Conservation (phyloP, 2,113 vertebrate species). For the Lichenostomus cassidix region DNA sequence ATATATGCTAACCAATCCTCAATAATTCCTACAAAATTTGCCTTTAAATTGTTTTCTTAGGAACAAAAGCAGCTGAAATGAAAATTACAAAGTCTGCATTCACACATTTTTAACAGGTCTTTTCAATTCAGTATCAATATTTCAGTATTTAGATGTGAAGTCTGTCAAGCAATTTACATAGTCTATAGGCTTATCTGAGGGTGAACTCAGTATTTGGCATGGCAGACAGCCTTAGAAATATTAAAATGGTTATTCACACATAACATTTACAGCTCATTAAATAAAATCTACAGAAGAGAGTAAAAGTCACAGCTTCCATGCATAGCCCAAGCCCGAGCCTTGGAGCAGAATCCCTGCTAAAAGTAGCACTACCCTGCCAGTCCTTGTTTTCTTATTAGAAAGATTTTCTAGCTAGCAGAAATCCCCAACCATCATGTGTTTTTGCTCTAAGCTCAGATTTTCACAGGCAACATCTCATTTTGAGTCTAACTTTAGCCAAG, state of each 20-base stretch:
- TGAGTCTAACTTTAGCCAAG: constrained; percentile 33
- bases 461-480: constrained; percentile 12
- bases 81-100: neutral
- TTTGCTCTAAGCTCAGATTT: constrained; percentile 30
- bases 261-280: constrained; percentile 22
- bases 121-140: neutral
- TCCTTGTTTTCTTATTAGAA: constrained; percentile 15
- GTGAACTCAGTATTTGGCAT: neutral
- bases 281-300: neutral
- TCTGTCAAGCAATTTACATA: neutral
- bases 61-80: neutral
- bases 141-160: neutral
- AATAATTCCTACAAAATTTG: neutral
- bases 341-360: constrained; percentile 17
- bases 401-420: constrained; percentile 31
- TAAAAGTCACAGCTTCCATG: constrained; percentile 31
- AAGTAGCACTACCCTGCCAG: constrained; percentile 34
- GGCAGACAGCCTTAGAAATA: constrained; percentile 9
- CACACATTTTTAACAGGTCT: neutral
- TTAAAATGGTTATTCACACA: neutral
- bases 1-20: neutral
- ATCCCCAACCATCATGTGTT: neutral
- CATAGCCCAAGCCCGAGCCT: neutral
- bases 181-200: neutral
- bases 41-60: neutral